phyloP scores from a whole-genome alignment of 2,797 vertebrate genomes.

The Arvicola amphibius region DNA sequence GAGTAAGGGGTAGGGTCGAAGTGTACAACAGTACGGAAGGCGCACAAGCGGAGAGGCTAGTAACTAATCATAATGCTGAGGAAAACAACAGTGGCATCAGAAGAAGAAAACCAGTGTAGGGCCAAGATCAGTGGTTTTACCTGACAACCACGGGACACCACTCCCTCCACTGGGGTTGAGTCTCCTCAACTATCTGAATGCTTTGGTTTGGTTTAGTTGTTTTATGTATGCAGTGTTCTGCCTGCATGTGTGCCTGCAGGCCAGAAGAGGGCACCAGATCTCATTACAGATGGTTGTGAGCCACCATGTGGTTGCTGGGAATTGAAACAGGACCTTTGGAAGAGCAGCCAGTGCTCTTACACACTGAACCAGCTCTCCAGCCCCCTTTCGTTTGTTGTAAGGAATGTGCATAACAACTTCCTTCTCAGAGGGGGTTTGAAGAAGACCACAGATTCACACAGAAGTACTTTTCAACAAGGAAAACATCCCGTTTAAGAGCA shows the following conservation, averaged over 20 bases:
- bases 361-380: too few relatives aligned
- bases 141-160: neutral
- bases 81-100: neutral
- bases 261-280: too few relatives aligned
- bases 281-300: too few relatives aligned
- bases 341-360: too few relatives aligned
- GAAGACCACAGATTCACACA: neutral
- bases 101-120: neutral
- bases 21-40: neutral
- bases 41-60: neutral
- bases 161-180: neutral
- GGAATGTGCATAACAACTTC: neutral
- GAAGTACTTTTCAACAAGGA: constrained; percentile 29
- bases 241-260: too few relatives aligned
- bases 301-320: too few relatives aligned
- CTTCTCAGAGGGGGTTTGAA: neutral
- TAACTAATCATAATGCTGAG: neutral
- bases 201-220: neutral
- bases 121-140: neutral
- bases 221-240: too few relatives aligned
- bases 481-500: neutral
- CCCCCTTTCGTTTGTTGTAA: too few relatives aligned
- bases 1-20: neutral
- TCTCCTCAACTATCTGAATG: neutral
- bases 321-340: too few relatives aligned